Evolutionary conservation across 2,113 vertebrate species (phyloP), one percentile per base, ranked within the genome.

Genomic region (Eidolon helvum): DNA sequence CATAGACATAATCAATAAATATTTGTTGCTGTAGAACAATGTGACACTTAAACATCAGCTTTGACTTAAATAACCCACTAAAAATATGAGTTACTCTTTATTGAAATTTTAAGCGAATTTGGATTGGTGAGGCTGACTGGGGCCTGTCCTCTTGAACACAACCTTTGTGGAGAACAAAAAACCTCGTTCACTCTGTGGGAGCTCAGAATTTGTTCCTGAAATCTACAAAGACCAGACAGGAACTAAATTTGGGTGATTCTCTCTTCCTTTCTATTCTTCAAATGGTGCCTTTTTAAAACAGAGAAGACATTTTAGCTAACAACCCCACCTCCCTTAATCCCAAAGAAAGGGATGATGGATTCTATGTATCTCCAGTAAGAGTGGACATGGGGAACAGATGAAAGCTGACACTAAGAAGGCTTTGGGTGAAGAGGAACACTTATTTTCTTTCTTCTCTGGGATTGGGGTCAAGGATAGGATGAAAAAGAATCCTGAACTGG

Each of bases 121-220:
- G 92, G 95, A 84, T 94, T 95, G 94, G 94, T 50, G 85, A 97
- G 85, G 86, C 95, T 61, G 83, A 77, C 89, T 66, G 35, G 91
- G 82, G 93, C 26, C 90, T 63, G 93, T 91, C 93, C 97, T 96
- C 97, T 95, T 97, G 89, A 96, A 96, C 94, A 91, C 78, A 93
- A 97, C 94, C 92, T 97, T 98, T 96, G 94, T 97, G 92, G 85
- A 94, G 97, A 97, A 97, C 94, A 96, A 96, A 98, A 97, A 96
- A 68, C 79, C 93, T 90, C 92, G 80, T 94, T 84, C 90, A 24
- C 97, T 95, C 97, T 80, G 96, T 83, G 71, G 96, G 97, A 98
- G 95, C 74, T 95, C 92, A 72, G 87, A 90, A 84, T 97, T 98
- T 95, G 95, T 94, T 92, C 92, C 95, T 95, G 94, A 92, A 92